phyloP scores from a whole-genome alignment of 1,140 invertebrate species.

The Cydia pomonella region DNA sequence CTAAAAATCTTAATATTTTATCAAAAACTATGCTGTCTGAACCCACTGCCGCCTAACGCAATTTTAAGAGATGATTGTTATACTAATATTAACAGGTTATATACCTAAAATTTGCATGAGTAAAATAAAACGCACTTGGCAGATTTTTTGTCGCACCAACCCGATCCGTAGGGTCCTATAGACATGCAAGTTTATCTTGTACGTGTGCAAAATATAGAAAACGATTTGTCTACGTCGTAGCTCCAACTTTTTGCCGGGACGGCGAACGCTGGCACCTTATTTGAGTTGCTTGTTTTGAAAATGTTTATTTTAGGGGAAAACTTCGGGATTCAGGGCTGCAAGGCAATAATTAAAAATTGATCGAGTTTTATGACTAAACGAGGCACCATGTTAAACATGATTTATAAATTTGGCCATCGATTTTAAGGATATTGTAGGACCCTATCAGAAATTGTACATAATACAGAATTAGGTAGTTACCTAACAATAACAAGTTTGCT shows the following conservation, averaged over 20 bases:
- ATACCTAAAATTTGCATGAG: background rate
- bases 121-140: conserved; percentile 1
- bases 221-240: conserved; percentile 27
- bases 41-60: no score
- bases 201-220: conserved; percentile 33
- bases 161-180: conserved; percentile 25
- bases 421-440: background rate
- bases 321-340: background rate
- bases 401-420: background rate
- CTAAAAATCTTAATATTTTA: no score
- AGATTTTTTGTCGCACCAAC: conserved; percentile 22
- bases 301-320: conserved; percentile 33
- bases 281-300: conserved; percentile 21
- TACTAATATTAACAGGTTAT: no score
- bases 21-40: no score
- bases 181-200: conserved; percentile 21
- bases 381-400: background rate
- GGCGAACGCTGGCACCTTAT: conserved; percentile 25
- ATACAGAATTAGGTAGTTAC: background rate
- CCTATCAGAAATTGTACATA: background rate
- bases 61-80: background rate
- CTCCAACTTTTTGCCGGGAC: conserved; percentile 24
- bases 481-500: no score
- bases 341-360: conserved; percentile 30
- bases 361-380: background rate